Evolutionary conservation across 2,888 invertebrate species (phyloP), one percentile per base, ranked within the genome.

Genomic region (Melanchra persicariae): DNA sequence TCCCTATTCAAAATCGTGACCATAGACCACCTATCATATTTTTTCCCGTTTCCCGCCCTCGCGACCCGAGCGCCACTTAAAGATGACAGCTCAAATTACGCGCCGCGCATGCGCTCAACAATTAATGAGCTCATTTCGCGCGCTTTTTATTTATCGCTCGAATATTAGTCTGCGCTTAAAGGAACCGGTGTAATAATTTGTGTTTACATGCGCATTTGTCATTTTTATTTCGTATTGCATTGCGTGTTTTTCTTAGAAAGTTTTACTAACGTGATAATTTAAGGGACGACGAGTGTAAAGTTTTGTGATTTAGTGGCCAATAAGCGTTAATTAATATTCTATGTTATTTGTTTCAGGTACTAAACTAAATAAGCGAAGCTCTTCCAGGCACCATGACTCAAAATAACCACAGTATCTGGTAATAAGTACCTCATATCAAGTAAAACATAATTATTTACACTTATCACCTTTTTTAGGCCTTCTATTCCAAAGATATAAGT

Each of bases 101-200:
- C 87, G 84, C 83, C 82, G 90, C 91, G 90, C 89, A 85, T 84
- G 88, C 88, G 85, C 82, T 71, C 59, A 70, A 83, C 88, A 91
- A 93, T 92, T 94, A 95, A 95, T 93, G 93, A 92, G 93, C 92
- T 91, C 90, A 92, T 94, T 94, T 93, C 90, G 91, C 92, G 91
- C 91, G 88, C 87, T 89, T 89, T 91, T 94, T 92, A 93, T 93
- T 93, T 93, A 94, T 93, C 90, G 87, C 86, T 87, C 74, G 86
- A 86, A 87, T 91, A 91, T 93, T 91, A 91, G 89, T 88, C 85
- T 84, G 86, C 71, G 84, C 82, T 86, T 83, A 89, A 89, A 88
- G 73, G 84, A 88, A 87, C 81, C 83, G 62, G 73, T 81, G 80
- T 82, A 82, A 86, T 87, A 83, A 84, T 82, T 83, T 83, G 80